Evolutionary conservation across 2,797 vertebrate species (phyloP).

Genomic region (Malurus leucopterus): DNA sequence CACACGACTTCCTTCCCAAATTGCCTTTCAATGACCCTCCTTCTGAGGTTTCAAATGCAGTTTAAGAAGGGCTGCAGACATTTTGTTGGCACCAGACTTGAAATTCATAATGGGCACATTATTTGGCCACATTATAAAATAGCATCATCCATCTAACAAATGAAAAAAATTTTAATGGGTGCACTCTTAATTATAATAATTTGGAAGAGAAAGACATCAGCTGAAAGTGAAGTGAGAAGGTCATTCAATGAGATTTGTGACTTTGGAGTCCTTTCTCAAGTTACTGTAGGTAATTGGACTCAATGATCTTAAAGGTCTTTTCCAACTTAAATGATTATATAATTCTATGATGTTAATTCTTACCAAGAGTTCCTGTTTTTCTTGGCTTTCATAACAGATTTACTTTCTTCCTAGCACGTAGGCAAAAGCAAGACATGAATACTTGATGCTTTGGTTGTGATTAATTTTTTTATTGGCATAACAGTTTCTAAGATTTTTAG

Average conservation of each 20-base stretch:
- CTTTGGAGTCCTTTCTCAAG: conserved; percentile 21
- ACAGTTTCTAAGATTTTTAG: not conserved
- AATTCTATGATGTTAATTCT: not conserved
- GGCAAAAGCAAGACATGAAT: not conserved
- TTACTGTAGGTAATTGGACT: not conserved
- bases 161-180: conserved; percentile 51
- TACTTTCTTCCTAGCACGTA: not conserved
- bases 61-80: conserved; percentile 15
- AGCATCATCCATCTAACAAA: conserved; percentile 60
- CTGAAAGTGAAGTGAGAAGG: conserved; percentile 47
- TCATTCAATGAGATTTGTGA: conserved; percentile 36
- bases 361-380: not conserved
- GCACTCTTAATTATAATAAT: conserved; percentile 58
- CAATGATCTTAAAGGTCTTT: not conserved
- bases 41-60: conserved; percentile 9
- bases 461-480: not conserved
- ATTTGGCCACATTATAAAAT: conserved; percentile 53
- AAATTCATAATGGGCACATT: conserved; percentile 51
- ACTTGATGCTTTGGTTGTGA: not conserved
- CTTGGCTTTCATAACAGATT: not conserved
- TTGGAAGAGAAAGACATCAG: conserved; percentile 46
- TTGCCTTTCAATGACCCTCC: conserved; percentile 24
- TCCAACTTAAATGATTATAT: not conserved
- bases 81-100: conserved; percentile 49
- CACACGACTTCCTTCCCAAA: conserved; percentile 25